Evolutionary conservation across 2,888 invertebrate species (phyloP), one percentile per base, ranked within the genome.

Genomic region (Scaeva pyrastri): DNA sequence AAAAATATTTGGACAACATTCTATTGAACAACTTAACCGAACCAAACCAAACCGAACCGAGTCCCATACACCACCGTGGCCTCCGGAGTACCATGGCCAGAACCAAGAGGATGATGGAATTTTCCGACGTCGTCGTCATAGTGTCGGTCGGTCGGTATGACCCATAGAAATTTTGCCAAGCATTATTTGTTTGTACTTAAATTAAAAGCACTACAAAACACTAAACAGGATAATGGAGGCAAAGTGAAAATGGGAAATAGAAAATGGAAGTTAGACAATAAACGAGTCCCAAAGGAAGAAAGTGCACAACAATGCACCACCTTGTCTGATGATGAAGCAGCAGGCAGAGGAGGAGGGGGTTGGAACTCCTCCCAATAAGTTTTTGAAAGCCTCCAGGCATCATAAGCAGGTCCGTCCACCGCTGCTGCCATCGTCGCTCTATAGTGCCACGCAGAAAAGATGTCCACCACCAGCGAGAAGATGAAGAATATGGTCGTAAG

Each of bases 1-100:
- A 68, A 80, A 52, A 76, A 76, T 80, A 80, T 85, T 85, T 72
- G 80, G 76, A 76, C 66, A 80, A 68, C 64, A 48, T 55, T 43
- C 31, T 52, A 45, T 50, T 56, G 41, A 62, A 48, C 66, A 19
- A 58, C 43, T 26, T 26, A 50, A 39, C 16, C 23, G 14, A 55
- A 55, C 26, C 41, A 14, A 41, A 52, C 45, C 8, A 41, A 52
- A 26, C 8, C n/a, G 11, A 11, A 26, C 16, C 5, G 16, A 16
- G 12, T 16, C 16, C 62, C 55, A 50, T 16, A 14, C 48, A 5
- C 0, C 7, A 31, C 31, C 31, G 31, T n/a, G n/a, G 8, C 31
- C 26, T 26, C 2, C 6, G 26, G 2, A 12, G 31, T 16, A 8
- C 14, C n/a, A 64, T 36, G 39, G 26, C 39, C 58, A 56, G 16